phyloP scores from a whole-genome alignment of 1,140 invertebrate species.

The Rhynchophorus ferrugineus region DNA sequence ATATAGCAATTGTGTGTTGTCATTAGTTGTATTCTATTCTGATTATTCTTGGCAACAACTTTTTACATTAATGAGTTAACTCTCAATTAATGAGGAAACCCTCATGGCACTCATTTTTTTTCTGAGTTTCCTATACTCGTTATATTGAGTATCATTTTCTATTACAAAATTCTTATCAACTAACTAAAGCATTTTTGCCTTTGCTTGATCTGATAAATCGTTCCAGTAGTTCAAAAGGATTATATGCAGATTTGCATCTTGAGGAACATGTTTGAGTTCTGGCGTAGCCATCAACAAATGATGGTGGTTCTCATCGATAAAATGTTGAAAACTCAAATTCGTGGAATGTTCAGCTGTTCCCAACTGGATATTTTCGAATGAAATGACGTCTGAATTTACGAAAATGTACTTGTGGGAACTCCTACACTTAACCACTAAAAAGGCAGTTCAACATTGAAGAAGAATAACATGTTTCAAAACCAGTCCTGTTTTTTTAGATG shows the following conservation, averaged over 20 bases:
- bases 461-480: background rate
- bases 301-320: conserved; percentile 94
- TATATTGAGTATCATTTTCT: no score
- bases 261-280: conserved; percentile 87
- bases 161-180: no score
- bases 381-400: conserved; percentile 90
- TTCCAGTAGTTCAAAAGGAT: background rate
- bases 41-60: no score
- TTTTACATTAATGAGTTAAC: no score
- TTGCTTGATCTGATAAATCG: background rate
- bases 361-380: conserved; percentile 97
- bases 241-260: conserved; percentile 79
- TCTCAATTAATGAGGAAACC: no score
- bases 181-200: no score
- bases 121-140: no score
- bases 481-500: conserved; percentile 48
- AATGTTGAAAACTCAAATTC: conserved; percentile 93
- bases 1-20: no score
- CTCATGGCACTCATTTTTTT: no score
- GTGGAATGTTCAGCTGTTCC: conserved; percentile 96
- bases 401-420: conserved; percentile 98
- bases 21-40: no score
- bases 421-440: conserved; percentile 88
- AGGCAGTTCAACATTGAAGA: conserved; percentile 39
- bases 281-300: conserved; percentile 95